A percentile compares a stretch with the other conserved stretches of the same genome.
Evolutionary conservation across 1,140 invertebrate species (phyloP).

Genomic region (Sycobia sp.): DNA sequence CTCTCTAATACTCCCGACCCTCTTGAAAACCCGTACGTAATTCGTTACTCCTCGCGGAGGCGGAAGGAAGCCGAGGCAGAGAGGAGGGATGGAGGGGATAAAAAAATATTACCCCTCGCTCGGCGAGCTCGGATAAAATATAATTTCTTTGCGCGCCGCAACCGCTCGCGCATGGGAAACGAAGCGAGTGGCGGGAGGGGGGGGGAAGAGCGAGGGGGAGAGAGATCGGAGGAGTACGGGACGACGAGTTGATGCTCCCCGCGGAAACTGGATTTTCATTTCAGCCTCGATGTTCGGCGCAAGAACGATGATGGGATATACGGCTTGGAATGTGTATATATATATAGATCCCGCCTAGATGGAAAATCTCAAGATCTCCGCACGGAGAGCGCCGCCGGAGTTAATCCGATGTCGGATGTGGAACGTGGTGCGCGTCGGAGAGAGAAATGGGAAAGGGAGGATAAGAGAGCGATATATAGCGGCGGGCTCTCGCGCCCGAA

Average conservation of each 20-base stretch:
- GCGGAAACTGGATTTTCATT: conserved; percentile 35
- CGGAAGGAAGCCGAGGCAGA: not conserved
- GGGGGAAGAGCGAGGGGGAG: too few species aligned
- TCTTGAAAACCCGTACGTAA: too few species aligned
- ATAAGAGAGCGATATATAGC: too few species aligned
- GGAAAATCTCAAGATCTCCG: conserved; percentile 33
- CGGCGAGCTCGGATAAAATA: conserved; percentile 12
- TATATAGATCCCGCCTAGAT: conserved; percentile 16
- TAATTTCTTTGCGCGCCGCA: too few species aligned
- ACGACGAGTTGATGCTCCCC: conserved; percentile 7
- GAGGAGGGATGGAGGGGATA: too few species aligned
- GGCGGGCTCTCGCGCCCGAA: too few species aligned
- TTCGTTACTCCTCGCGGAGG: too few species aligned
- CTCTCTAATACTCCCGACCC: too few species aligned
- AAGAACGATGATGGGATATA: conserved; percentile 27
- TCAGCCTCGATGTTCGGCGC: conserved; percentile 2
- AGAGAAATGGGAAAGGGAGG: too few species aligned
- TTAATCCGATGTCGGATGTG: conserved; percentile 34
- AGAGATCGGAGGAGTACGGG: not conserved
- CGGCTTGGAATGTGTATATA: too few species aligned
- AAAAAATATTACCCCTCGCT: conserved; percentile 1
- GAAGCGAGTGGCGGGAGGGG: too few species aligned
- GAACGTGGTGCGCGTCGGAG: not conserved
- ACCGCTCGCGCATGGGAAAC: conserved; percentile 10
- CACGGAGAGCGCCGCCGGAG: too few species aligned